These are phyloP conservation scores for Phoxinus dragarum DNA, from an alignment of 2,797 vertebrate species.

Conservation along the genomic window DNA sequence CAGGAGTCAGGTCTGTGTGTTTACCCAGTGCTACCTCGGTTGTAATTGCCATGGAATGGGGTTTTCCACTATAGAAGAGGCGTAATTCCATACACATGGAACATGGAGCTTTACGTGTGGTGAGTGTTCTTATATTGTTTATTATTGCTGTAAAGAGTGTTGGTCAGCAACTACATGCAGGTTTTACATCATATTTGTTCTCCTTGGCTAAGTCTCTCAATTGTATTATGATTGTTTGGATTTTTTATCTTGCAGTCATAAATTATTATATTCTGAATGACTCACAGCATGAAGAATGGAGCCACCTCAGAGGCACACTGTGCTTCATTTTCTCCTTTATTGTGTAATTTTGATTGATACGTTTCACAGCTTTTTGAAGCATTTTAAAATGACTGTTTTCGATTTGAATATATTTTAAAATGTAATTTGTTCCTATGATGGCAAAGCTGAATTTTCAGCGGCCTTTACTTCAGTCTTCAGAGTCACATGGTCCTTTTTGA, in stretches of 20 bases:
- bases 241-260: neutral
- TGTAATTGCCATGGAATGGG: constrained; percentile 54
- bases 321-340: neutral
- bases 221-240: neutral
- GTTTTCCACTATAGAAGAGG: constrained; percentile 45
- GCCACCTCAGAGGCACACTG: neutral
- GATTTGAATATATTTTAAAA: neutral
- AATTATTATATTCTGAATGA: neutral
- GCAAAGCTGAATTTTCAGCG: neutral
- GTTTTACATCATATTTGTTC: neutral
- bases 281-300: neutral
- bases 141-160: neutral
- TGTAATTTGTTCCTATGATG: neutral
- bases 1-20: constrained; percentile 60
- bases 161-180: neutral
- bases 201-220: neutral
- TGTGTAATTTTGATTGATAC: neutral
- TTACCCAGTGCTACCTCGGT: constrained; percentile 45
- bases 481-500: neutral
- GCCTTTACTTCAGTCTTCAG: neutral
- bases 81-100: neutral
- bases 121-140: constrained; percentile 61
- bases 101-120: constrained; percentile 61
- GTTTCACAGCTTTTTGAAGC: neutral
- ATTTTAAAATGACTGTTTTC: neutral